These are phyloP conservation scores for Andrena hattorfiana DNA, from an alignment of 2,888 invertebrate genomes.

Conservation along the genomic window DNA sequence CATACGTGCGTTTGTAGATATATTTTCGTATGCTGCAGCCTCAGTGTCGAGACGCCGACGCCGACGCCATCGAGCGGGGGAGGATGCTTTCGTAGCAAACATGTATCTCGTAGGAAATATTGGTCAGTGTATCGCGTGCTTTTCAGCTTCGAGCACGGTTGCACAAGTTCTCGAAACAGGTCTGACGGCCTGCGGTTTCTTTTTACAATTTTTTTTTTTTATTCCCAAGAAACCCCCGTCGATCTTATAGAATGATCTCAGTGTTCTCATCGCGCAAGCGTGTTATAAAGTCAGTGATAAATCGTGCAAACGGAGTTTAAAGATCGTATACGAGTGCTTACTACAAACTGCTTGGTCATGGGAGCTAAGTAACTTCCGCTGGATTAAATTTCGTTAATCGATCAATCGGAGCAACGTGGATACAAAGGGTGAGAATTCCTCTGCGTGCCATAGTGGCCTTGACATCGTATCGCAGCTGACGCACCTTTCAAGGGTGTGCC, in stretches of 20 bases:
- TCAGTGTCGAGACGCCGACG: conserved; percentile 47
- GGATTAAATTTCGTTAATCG: not conserved
- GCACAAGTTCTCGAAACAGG: not conserved
- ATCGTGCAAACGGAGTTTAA: not conserved
- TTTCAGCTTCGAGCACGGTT: conserved; percentile 22
- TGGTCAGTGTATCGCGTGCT: conserved; percentile 58
- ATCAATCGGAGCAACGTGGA: not conserved
- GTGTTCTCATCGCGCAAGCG: not conserved
- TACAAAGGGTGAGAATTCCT: conserved; percentile 26
- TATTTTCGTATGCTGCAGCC: not conserved
- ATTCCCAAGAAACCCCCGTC: not conserved
- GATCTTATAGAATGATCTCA: not conserved
- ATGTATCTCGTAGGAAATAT: conserved; percentile 40
- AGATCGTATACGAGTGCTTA: not conserved
- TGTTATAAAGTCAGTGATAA: not conserved
- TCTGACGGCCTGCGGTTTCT: not conserved
- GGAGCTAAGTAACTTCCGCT: not conserved
- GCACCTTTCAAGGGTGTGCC: conserved; percentile 26
- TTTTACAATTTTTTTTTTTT: not conserved
- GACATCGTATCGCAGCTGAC: conserved; percentile 22
- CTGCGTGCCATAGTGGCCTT: conserved; percentile 28
- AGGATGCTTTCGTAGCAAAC: conserved; percentile 41
- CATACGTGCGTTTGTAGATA: not conserved
- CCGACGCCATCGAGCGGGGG: conserved; percentile 50
- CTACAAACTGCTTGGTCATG: not conserved